Percentiles rank a stretch among this genome's conserved stretches.
phyloP scores from a whole-genome alignment of 2,888 invertebrate genomes.

The Sceliomorpha sp. region DNA sequence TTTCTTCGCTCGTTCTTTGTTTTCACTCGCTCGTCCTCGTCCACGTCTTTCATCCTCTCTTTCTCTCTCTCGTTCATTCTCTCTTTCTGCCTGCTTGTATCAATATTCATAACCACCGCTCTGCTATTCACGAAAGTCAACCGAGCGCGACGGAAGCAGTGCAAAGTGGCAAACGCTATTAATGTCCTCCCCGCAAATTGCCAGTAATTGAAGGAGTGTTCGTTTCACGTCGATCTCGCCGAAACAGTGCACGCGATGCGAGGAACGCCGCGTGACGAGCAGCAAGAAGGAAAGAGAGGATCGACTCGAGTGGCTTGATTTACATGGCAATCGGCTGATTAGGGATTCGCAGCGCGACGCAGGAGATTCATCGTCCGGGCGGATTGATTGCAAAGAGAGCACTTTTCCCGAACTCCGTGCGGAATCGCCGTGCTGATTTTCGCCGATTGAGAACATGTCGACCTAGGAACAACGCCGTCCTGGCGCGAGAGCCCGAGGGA shows the following conservation, averaged over 20 bases:
- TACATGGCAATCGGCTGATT: too few relatives aligned
- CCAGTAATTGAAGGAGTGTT: too few relatives aligned
- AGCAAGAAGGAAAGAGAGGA: not conserved
- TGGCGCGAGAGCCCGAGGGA: not conserved
- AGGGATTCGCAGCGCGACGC: too few relatives aligned
- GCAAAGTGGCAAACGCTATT: not conserved
- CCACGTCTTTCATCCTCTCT: not conserved
- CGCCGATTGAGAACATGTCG: too few relatives aligned
- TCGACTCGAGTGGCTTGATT: too few relatives aligned
- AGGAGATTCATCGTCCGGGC: too few relatives aligned
- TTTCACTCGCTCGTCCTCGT: constrained; percentile 1
- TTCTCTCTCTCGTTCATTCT: too few relatives aligned
- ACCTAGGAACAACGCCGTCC: constrained; percentile 1
- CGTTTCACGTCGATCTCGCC: too few relatives aligned
- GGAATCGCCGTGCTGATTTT: too few relatives aligned
- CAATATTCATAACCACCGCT: not conserved
- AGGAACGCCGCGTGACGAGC: not conserved
- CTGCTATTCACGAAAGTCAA: not conserved
- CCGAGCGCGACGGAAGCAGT: not conserved
- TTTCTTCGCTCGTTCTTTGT: constrained; percentile 1
- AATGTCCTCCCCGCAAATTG: too few relatives aligned
- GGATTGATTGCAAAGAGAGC: constrained; percentile 3
- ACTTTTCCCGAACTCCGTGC: not conserved
- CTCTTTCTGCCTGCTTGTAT: not conserved
- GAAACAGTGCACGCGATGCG: too few relatives aligned